phyloP scores from a whole-genome alignment of 1,140 invertebrate species.

The Cotesia glomerata region DNA sequence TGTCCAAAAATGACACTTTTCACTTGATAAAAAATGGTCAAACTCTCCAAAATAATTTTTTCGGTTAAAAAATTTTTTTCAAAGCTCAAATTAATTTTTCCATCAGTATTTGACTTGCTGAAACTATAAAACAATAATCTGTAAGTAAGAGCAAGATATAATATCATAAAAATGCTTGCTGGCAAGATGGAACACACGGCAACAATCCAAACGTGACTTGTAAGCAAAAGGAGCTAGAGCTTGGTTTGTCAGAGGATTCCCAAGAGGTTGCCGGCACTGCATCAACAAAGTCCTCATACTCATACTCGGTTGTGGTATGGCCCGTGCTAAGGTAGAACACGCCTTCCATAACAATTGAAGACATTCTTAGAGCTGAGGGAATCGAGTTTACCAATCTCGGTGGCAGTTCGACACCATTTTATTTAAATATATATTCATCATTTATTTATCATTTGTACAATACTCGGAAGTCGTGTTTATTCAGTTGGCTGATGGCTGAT shows the following conservation, averaged over 20 bases:
- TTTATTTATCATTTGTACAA: not conserved
- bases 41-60: too few species aligned
- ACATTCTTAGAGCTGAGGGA: not conserved
- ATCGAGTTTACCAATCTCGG: slow-evolving; percentile 4
- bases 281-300: slow-evolving; percentile 1
- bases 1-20: too few species aligned
- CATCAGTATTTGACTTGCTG: too few species aligned
- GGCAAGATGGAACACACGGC: not conserved
- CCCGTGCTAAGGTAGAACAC: slow-evolving; percentile 4
- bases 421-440: not conserved
- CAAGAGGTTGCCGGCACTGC: slow-evolving; percentile 2
- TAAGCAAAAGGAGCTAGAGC: not conserved
- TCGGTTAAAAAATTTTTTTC: too few species aligned
- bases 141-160: not conserved
- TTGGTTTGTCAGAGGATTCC: not conserved
- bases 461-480: slow-evolving; percentile 1
- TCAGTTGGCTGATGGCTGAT: not conserved
- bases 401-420: not conserved
- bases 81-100: too few species aligned
- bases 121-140: too few species aligned
- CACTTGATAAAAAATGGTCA: too few species aligned
- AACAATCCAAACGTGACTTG: slow-evolving; percentile 13
- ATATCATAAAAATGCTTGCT: not conserved
- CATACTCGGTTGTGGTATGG: not conserved
- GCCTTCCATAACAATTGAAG: slow-evolving; percentile 1